Evolutionary conservation across 2,797 vertebrate species (phyloP), one percentile per base, ranked within the genome.

Genomic region (Dicrostonyx torquatus): DNA sequence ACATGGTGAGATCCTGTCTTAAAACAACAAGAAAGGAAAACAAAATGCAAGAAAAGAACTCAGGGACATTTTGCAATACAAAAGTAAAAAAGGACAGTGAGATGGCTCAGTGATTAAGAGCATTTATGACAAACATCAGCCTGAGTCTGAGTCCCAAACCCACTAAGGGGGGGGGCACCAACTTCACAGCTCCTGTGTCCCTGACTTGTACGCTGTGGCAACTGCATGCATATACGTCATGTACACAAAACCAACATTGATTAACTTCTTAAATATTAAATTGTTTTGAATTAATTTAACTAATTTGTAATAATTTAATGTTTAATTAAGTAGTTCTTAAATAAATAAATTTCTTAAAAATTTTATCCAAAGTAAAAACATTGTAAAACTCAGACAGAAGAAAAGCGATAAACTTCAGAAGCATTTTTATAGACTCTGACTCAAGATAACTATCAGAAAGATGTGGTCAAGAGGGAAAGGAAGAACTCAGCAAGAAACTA

Each of bases 391-490:
- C 82, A 88, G 37, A 72, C 10, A 55, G 2, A 92, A 84, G 55
- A 87, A 24, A 79, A 77, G 29, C 22, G 75, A 77, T 62, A 5
- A 76, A 73, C 82, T 90, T 40, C 48, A 45, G 79, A 95, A 90
- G 76, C 24, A 6, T 48, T 50, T 77, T 64, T 76, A 11, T 12
- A 60, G 72, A 34, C 68, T 64, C 72, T 11, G 1, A 79, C 64
- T 73, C 43, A 85, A 82, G 45, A 58, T 88, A 79, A 72, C 48
- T 62, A 75, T 77, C 55, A 89, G n/a, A 92, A 45, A 94, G n/a
- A 94, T 24, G 29, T 11, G 4, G 87, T 14, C 11, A 53, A 68
- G 7, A 80, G 64, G 15, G 34, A n/a, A 79, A 89, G 83, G 26
- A 45, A 34, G 64, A 92, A 66, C 48, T 72, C 29, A 34, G 9